Conservation (phyloP, 2,797 vertebrate species). For the Oophaga sylvatica region DNA sequence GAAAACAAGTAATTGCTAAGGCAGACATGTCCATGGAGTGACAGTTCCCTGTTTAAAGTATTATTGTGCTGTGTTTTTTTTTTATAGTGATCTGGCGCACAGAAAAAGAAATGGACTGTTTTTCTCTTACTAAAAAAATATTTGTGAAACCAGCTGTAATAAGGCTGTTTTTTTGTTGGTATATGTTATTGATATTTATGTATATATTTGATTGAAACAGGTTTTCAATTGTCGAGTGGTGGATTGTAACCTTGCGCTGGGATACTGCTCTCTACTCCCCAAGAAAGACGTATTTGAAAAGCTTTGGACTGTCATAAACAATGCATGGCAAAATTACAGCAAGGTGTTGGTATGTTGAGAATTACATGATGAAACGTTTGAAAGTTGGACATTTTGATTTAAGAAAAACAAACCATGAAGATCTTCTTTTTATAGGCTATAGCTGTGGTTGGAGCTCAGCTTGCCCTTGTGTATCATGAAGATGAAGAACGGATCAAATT, state of each 20-base stretch:
- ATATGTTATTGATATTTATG: not conserved
- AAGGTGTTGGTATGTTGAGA: constrained; percentile 84
- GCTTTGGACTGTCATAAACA: constrained; percentile 90
- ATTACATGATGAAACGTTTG: not conserved
- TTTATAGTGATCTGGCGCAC: too few species aligned
- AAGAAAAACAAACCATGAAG: not conserved
- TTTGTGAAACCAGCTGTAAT: too few species aligned
- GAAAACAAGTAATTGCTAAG: too few species aligned
- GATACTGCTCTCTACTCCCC: constrained; percentile 86
- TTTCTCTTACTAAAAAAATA: too few species aligned
- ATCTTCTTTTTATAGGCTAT: constrained; percentile 77
- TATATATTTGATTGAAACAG: constrained; percentile 68
- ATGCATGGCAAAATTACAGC: constrained; percentile 92
- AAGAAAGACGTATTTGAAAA: constrained; percentile 82
- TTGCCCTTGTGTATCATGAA: constrained; percentile 80
- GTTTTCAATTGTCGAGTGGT: constrained; percentile 91
- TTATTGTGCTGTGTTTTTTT: too few species aligned
- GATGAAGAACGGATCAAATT: constrained; percentile 80
- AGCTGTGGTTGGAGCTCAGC: constrained; percentile 83
- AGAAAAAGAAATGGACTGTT: too few species aligned
- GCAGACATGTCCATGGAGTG: too few species aligned
- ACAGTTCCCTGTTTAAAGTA: too few species aligned
- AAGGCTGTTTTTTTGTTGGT: not conserved
- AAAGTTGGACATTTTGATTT: not conserved
- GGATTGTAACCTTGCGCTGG: constrained; percentile 87